These are phyloP conservation scores for Dicyrtomina minuta DNA, from an alignment of 2,888 invertebrate genomes.

Conservation along the genomic window DNA sequence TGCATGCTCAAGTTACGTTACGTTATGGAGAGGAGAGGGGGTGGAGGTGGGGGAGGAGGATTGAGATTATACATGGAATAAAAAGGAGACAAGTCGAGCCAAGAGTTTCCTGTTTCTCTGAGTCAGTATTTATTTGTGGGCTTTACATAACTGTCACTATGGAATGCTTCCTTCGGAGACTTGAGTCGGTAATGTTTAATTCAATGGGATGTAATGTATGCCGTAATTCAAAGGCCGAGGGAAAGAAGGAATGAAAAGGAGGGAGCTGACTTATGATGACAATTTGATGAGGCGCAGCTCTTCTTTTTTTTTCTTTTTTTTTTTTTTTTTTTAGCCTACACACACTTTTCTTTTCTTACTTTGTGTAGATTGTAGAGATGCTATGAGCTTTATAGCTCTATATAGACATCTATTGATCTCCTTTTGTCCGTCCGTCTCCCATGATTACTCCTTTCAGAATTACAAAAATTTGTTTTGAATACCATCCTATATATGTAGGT, in stretches of 20 bases:
- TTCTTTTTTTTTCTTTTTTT: no score
- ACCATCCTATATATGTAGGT: no score
- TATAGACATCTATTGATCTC: no score
- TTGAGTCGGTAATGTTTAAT: slow-evolving; percentile 24
- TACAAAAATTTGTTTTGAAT: no score
- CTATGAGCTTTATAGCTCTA: no score
- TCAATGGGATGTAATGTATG: slow-evolving; percentile 5
- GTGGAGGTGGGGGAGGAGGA: slow-evolving; percentile 5
- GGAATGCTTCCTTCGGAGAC: slow-evolving; percentile 27
- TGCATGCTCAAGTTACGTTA: no score
- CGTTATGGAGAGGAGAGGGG: slow-evolving; percentile 3
- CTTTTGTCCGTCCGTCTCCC: no score
- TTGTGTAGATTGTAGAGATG: no score
- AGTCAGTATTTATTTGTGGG: slow-evolving; percentile 32
- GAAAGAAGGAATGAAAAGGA: slow-evolving; percentile 30
- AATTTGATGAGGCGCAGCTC: slow-evolving; percentile 37
- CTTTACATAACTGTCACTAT: slow-evolving; percentile 31
- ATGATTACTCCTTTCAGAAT: no score
- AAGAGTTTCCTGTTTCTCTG: not conserved
- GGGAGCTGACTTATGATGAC: slow-evolving; percentile 38
- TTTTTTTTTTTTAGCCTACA: no score
- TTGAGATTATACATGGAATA: slow-evolving; percentile 13
- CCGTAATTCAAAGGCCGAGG: slow-evolving; percentile 18
- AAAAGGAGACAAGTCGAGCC: slow-evolving; percentile 16
- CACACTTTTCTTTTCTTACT: no score